A percentile compares a stretch with the other conserved stretches of the same genome.
phyloP scores from a whole-genome alignment of 2,113 vertebrate species.

The Amphiprion ocellaris region DNA sequence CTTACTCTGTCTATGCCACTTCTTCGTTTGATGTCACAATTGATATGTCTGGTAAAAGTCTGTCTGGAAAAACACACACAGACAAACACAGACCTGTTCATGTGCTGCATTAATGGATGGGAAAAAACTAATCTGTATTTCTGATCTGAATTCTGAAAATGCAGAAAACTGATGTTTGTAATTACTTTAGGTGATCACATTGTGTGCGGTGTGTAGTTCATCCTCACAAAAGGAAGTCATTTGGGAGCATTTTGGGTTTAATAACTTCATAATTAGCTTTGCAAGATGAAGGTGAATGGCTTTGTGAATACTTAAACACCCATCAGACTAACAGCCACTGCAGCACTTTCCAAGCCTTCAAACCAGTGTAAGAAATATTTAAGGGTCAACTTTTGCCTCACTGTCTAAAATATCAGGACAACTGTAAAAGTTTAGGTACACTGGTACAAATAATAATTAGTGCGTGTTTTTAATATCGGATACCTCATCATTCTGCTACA shows the following conservation, averaged over 20 bases:
- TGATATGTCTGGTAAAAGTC: constrained; percentile 19
- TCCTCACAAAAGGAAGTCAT: too few relatives aligned
- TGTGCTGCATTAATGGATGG: neutral
- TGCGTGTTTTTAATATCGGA: too few relatives aligned
- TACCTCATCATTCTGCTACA: too few relatives aligned
- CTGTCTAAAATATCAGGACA: too few relatives aligned
- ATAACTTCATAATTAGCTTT: too few relatives aligned
- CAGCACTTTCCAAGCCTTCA: neutral
- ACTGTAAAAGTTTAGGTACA: too few relatives aligned
- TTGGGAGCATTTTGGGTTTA: too few relatives aligned
- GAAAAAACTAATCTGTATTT: neutral
- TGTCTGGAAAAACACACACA: neutral
- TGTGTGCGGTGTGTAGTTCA: too few relatives aligned
- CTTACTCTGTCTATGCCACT: constrained; percentile 19
- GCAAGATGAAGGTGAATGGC: neutral
- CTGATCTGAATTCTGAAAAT: neutral
- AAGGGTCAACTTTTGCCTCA: too few relatives aligned
- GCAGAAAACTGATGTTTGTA: too few relatives aligned
- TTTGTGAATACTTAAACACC: neutral
- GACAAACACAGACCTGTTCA: neutral
- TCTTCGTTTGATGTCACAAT: constrained; percentile 13
- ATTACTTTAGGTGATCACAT: too few relatives aligned
- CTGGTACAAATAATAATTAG: too few relatives aligned
- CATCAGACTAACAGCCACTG: neutral
- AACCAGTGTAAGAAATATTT: neutral